phyloP scores from a whole-genome alignment of 2,888 invertebrate genomes.

The Metopia argyrocephala region DNA sequence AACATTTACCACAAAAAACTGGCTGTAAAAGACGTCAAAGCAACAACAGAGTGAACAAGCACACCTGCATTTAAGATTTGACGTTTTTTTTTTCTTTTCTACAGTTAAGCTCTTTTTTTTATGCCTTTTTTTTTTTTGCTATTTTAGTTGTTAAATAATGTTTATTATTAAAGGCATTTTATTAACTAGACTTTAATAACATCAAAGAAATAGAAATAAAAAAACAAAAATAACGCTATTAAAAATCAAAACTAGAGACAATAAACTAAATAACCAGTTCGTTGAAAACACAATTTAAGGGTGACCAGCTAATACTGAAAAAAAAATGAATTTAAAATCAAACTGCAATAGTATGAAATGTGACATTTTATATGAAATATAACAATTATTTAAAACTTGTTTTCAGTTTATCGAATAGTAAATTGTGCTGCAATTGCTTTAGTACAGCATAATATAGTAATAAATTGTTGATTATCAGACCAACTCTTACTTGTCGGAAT shows the following conservation, averaged over 20 bases:
- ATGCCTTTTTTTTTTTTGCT: neutral
- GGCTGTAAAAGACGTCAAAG: neutral
- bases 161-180: constrained; percentile 57
- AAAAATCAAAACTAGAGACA: neutral
- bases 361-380: neutral
- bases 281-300: neutral
- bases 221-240: neutral
- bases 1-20: neutral
- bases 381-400: no score
- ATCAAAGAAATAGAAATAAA: constrained; percentile 21
- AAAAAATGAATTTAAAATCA: neutral
- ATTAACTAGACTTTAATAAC: constrained; percentile 48
- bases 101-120: constrained; percentile 3
- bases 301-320: neutral
- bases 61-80: constrained; percentile 56
- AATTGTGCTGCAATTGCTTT: no score
- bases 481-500: no score
- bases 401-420: no score
- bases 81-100: neutral
- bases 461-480: no score
- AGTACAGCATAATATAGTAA: no score
- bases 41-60: constrained; percentile 3
- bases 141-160: constrained; percentile 48
- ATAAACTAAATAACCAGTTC: constrained; percentile 14
- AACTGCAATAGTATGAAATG: no score